Evolutionary conservation across 2,888 invertebrate species (phyloP).

Genomic region (Erebia ligea): DNA sequence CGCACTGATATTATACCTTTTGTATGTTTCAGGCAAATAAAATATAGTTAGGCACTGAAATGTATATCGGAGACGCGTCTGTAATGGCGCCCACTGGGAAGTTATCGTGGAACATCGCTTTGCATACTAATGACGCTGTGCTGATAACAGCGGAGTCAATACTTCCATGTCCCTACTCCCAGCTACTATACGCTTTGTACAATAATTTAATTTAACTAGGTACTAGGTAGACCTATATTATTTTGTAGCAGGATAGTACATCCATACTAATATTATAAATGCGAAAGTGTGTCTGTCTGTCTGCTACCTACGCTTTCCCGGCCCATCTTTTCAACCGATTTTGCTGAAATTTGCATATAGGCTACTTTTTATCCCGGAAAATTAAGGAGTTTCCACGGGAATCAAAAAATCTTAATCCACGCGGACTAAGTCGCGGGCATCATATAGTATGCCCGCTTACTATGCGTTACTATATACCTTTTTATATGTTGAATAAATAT

Average conservation of each 20-base stretch:
- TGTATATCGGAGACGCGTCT: slow-evolving; percentile 27
- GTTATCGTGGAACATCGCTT: slow-evolving; percentile 65
- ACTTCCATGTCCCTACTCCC: slow-evolving; percentile 28
- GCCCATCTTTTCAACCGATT: no score
- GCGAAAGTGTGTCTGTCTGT: no score
- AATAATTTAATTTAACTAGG: neutral
- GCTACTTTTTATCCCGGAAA: no score
- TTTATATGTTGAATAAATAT: no score
- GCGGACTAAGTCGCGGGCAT: no score
- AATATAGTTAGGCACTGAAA: slow-evolving; percentile 20
- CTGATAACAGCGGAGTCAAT: slow-evolving; percentile 51
- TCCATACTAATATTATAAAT: no score
- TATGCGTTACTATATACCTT: no score
- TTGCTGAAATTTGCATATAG: no score
- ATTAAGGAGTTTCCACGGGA: no score
- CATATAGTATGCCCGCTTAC: no score
- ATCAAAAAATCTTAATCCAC: no score
- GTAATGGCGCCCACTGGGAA: slow-evolving; percentile 59
- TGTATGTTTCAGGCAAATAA: slow-evolving; percentile 24
- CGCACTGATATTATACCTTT: neutral
- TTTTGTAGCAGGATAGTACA: neutral
- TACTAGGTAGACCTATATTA: neutral
- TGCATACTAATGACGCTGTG: slow-evolving; percentile 74
- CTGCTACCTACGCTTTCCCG: no score
- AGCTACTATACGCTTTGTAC: neutral